Evolutionary conservation across 1,140 invertebrate genomes (phyloP).

Genomic region (Ptiloglossa arizonensis): DNA sequence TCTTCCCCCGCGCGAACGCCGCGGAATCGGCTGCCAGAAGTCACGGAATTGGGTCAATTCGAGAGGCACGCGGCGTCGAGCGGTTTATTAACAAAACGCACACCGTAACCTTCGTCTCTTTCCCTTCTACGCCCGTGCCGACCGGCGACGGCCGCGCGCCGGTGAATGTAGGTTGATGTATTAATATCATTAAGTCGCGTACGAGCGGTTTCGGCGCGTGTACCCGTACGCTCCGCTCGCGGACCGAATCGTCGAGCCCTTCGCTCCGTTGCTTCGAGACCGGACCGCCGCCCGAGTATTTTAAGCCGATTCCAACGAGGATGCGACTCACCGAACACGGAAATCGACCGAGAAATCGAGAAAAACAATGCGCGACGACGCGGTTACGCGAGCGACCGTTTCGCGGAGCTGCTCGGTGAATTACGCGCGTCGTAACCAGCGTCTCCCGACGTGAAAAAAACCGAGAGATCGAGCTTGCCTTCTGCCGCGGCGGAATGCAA

Average conservation of each 20-base stretch:
- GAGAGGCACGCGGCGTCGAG: conserved; percentile 19
- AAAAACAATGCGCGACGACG: background rate
- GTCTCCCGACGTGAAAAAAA: too few species aligned
- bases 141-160: background rate
- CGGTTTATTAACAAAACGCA: conserved; percentile 65
- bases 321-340: background rate
- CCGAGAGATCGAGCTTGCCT: too few species aligned
- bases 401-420: too few species aligned
- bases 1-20: conserved; percentile 3
- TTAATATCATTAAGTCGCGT: conserved; percentile 48
- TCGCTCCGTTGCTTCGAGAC: conserved; percentile 5
- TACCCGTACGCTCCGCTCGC: background rate
- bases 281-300: conserved; percentile 3
- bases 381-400: background rate
- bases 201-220: conserved; percentile 12
- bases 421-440: too few species aligned
- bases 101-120: conserved; percentile 56
- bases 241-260: conserved; percentile 37
- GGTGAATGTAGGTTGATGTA: conserved; percentile 48
- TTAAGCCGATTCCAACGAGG: conserved; percentile 31
- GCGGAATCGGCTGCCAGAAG: conserved; percentile 65
- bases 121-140: conserved; percentile 12
- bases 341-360: background rate
- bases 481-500: too few species aligned
- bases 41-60: conserved; percentile 69